These are phyloP conservation scores for Ranitomeya imitator DNA, from an alignment of 2,113 vertebrate genomes.

Conservation along the genomic window DNA sequence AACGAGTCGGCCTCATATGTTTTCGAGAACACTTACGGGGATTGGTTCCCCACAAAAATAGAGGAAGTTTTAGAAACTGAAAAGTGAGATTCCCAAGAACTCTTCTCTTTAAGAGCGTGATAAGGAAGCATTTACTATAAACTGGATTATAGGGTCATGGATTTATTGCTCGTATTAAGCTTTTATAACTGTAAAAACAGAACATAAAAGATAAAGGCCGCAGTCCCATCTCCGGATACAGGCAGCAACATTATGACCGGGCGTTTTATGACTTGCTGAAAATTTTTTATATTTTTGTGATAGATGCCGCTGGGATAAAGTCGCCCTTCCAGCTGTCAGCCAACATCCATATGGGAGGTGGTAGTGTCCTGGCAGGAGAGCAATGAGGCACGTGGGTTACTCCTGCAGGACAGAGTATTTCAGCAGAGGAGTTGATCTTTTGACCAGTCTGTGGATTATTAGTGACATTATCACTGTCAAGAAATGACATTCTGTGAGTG, in stretches of 20 bases:
- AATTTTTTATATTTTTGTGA: too few relatives aligned
- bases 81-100: not conserved
- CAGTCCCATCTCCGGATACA: not conserved
- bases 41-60: not conserved
- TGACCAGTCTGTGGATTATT: too few relatives aligned
- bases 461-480: too few relatives aligned
- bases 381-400: not conserved
- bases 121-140: not conserved
- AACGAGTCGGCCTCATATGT: not conserved
- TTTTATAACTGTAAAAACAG: slow-evolving; percentile 13
- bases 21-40: not conserved
- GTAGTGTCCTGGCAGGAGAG: not conserved
- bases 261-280: not conserved
- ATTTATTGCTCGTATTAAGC: slow-evolving; percentile 34
- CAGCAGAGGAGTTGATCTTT: not conserved
- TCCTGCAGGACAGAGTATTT: not conserved
- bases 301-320: not conserved
- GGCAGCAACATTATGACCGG: not conserved
- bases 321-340: not conserved
- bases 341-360: not conserved
- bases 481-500: not conserved
- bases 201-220: not conserved
- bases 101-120: not conserved
- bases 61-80: not conserved
- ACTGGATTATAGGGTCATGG: not conserved